Evolutionary conservation across 2,113 vertebrate species (phyloP), one percentile per base, ranked within the genome.

Genomic region (Psilopogon haemacephalus): DNA sequence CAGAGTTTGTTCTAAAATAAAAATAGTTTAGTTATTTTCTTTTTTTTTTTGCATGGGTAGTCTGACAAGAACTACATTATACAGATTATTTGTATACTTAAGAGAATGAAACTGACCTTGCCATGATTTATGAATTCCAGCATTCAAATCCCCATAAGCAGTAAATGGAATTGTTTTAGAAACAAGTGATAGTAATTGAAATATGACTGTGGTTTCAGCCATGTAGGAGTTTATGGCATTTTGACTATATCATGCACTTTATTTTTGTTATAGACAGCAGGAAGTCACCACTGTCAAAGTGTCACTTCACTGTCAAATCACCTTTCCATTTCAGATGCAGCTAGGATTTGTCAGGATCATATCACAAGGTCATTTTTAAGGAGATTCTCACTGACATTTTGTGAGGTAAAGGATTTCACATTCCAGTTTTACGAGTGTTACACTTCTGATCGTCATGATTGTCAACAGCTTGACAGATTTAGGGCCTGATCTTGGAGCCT

Each of bases 361-460:
- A 93, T 88, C 84, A 59, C 86, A 68, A 77, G 87, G 82, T 91
- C 79, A 78, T 80, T 92, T 90, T 89, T 71, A 86, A 94, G 93
- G 89, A 92, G 82, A 89, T 85, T 92, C 75, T 92, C 23, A 32
- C 64, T 86, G 87, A 63, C 54, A 68, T 83, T 81, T 81, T 90
- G 72, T 86, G 91, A 96, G 90, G 89, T 94, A 96, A 94, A 52
- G 86, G 79, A 93, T 86, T 94, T 94, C 79, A 88, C 87, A 79
- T 86, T 89, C 72, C 71, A 68, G 52, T 67, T 91, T 88, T 92
- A 77, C 58, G 89, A 85, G 81, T 76, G 86, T 87, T 92, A 76
- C 40, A 21, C 38, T 87, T 92, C 68, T 82, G 70, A 76, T 92
- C 9, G 0, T 86, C 52, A 27, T 64, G 72, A 54, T 87, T 89